Evolutionary conservation across 23 tunicate genomes (phyloP), one percentile per base, ranked within the genome.

Genomic region (Halocynthia aurantium): DNA sequence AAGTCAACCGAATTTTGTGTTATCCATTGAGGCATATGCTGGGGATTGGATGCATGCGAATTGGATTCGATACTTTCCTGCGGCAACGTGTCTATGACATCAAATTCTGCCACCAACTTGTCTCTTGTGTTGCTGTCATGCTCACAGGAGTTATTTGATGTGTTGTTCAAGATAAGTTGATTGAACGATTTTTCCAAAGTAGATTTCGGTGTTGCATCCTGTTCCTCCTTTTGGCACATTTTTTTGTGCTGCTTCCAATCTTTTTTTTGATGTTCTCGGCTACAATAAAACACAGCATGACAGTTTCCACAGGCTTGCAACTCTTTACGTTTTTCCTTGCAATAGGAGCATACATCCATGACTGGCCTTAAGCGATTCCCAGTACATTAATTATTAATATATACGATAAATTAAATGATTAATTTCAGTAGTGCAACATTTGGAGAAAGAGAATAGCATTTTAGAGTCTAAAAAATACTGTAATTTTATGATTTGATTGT

Each of bases 161-260:
- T 74, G 67, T 74, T 40, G 11, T 53, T 10, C 44, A 31, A 31
- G 44, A 31, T 31, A 31, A 31, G 44, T 31, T 31, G 44, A 31
- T 31, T 4, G 44, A 31, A 31, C 44, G 44, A 31, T 31, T 31
- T 31, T 31, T 31, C 44, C 44, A 31, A 4, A 31, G 44, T 4
- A 53, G 54, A 13, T 54, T 52, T 22, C 11, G 0, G 10, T 19
- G 22, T 12, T 11, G 12, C 22, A n/a, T 67, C 18, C 18, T n/a
- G 22, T 15, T 67, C 17, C 19, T 18, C 54, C 51, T 56, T 76
- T 58, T 73, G 73, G 75, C 95, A 88, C 21, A 49, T 31, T 22
- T 58, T 79, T 75, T 88, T 88, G 58, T 88, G 95, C 8, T 8
- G 66, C 80, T 83, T 88, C 95, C 95, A 88, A 67, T 88, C 87